Evolutionary conservation across 2,797 vertebrate species (phyloP).

Genomic region (Pipistrellus pygmaeus): DNA sequence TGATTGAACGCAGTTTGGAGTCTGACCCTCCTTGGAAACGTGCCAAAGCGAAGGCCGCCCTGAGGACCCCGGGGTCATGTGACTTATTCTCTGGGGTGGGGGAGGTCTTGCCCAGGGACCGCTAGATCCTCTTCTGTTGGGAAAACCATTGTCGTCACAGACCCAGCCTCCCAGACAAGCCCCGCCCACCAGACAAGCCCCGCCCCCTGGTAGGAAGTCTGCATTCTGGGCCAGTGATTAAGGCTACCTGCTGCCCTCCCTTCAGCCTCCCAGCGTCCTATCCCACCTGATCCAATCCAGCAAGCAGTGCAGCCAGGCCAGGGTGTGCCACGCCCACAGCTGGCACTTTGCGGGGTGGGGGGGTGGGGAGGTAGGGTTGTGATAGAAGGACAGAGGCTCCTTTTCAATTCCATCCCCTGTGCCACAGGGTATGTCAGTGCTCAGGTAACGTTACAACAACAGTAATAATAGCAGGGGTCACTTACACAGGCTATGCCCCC

Average conservation of each 20-base stretch:
- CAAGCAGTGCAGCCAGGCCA: background rate
- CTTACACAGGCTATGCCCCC: fast-evolving
- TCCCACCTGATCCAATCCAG: background rate
- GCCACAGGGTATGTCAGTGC: fast-evolving
- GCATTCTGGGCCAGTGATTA: background rate
- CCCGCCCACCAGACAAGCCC: background rate
- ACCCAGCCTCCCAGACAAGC: background rate
- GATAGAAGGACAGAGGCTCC: background rate
- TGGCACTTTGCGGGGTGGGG: background rate
- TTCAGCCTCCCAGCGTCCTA: fast-evolving
- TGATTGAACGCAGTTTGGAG: background rate
- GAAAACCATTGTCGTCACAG: background rate
- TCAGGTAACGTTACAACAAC: fast-evolving
- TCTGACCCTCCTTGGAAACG: background rate
- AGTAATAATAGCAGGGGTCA: fast-evolving
- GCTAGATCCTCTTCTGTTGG: background rate
- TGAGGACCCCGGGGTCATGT: background rate
- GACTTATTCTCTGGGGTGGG: background rate
- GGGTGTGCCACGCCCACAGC: fast-evolving
- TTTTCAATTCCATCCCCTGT: background rate
- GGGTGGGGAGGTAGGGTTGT: no score
- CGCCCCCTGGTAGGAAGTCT: background rate
- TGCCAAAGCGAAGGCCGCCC: background rate
- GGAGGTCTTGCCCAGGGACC: background rate
- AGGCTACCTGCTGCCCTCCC: background rate